Conservation (phyloP, 2,888 invertebrate genomes). For the Ormyrus thymus region DNA sequence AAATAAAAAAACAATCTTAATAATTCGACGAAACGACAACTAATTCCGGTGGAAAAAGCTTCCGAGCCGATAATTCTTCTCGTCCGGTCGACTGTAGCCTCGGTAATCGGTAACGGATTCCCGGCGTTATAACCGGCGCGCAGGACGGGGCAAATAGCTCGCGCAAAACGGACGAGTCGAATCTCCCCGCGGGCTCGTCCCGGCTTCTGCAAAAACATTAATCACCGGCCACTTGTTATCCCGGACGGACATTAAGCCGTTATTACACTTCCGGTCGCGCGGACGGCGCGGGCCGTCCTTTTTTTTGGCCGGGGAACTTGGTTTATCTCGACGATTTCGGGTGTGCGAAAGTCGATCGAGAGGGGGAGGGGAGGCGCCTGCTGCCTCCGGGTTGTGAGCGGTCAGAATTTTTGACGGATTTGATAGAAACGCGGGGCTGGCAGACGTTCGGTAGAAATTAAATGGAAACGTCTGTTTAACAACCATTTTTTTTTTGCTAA, state of each 20-base stretch:
- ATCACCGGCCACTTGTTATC: conserved; percentile 67
- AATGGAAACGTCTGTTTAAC: no score
- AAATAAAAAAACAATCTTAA: no score
- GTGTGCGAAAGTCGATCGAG: neutral
- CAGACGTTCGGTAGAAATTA: no score
- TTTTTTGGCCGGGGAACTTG: neutral
- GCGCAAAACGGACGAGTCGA: conserved; percentile 63
- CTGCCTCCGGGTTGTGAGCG: no score
- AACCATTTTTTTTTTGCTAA: no score
- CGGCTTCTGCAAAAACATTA: conserved; percentile 67
- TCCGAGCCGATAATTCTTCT: neutral
- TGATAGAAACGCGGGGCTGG: no score
- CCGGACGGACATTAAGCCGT: conserved; percentile 60
- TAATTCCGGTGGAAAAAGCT: no score
- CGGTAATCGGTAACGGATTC: conserved; percentile 28
- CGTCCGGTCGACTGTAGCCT: neutral
- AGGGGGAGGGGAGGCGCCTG: no score
- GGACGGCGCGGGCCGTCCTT: neutral
- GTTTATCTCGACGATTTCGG: conserved; percentile 38
- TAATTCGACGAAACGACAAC: no score
- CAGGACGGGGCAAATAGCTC: conserved; percentile 60
- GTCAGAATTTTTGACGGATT: no score
- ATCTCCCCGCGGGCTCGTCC: conserved; percentile 64
- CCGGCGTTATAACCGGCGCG: neutral
- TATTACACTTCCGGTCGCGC: conserved; percentile 59